phyloP scores from a whole-genome alignment of 2,797 vertebrate genomes.

The Numenius phaeopus region DNA sequence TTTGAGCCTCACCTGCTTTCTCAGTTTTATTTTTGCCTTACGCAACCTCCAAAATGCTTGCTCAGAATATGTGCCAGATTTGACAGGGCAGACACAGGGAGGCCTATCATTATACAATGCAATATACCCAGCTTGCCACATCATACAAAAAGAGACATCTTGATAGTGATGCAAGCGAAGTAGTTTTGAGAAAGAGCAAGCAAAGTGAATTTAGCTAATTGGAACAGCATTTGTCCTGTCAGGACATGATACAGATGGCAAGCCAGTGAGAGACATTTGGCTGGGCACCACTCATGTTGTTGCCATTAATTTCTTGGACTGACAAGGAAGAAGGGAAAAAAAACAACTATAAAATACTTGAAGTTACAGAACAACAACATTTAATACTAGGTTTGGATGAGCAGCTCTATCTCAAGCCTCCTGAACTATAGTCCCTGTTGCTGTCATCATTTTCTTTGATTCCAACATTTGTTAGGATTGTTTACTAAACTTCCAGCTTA shows the following conservation, averaged over 20 bases:
- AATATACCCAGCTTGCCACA: neutral
- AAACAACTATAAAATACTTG: neutral
- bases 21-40: conserved; percentile 8
- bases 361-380: neutral
- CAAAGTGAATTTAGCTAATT: conserved; percentile 16
- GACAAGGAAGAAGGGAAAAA: neutral
- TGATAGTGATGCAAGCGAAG: neutral
- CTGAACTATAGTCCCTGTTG: neutral
- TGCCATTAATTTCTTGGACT: conserved; percentile 31
- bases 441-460: neutral
- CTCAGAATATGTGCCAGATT: neutral
- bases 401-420: neutral
- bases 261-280: conserved; percentile 63
- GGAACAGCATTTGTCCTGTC: neutral
- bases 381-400: neutral
- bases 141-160: neutral
- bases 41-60: neutral
- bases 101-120: neutral
- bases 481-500: neutral
- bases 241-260: conserved; percentile 60
- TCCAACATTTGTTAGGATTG: neutral
- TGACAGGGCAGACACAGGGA: neutral
- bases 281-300: neutral
- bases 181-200: conserved; percentile 20
- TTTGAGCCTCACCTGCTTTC: neutral